Evolutionary conservation across 1,140 invertebrate genomes (phyloP).

Genomic region (Amyelois transitella): DNA sequence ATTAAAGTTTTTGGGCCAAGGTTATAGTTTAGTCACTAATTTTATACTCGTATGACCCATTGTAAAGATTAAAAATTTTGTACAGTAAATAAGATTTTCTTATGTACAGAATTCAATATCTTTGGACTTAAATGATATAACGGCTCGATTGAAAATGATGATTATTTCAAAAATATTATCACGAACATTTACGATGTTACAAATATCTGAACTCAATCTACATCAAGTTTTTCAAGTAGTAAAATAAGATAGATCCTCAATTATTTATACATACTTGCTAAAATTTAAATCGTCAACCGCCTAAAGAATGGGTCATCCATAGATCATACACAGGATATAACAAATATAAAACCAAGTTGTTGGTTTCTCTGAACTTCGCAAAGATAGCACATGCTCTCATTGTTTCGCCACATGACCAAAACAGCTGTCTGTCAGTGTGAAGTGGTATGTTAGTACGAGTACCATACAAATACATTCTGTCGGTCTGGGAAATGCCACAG

Average conservation of each 20-base stretch:
- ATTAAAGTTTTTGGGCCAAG: constrained; percentile 2
- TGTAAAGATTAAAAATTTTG: background rate
- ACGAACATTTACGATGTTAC: no score
- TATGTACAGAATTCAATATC: background rate
- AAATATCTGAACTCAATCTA: no score
- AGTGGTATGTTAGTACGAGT: no score
- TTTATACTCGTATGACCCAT: background rate
- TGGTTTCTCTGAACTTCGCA: background rate
- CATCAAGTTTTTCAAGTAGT: no score
- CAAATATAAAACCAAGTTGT: background rate
- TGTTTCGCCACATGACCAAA: background rate
- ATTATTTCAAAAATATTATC: no score
- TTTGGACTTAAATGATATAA: no score
- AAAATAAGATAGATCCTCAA: background rate
- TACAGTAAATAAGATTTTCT: background rate
- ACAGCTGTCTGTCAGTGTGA: background rate
- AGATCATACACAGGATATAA: background rate
- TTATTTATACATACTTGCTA: background rate
- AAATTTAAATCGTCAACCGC: no score
- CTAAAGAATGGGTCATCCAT: background rate
- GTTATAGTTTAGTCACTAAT: background rate
- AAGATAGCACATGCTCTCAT: background rate
- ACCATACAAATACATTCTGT: no score
- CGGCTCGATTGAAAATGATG: no score
- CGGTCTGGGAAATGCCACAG: no score